These are phyloP conservation scores for Drosophila cracens DNA, from an alignment of 2,888 invertebrate genomes.

Conservation along the genomic window DNA sequence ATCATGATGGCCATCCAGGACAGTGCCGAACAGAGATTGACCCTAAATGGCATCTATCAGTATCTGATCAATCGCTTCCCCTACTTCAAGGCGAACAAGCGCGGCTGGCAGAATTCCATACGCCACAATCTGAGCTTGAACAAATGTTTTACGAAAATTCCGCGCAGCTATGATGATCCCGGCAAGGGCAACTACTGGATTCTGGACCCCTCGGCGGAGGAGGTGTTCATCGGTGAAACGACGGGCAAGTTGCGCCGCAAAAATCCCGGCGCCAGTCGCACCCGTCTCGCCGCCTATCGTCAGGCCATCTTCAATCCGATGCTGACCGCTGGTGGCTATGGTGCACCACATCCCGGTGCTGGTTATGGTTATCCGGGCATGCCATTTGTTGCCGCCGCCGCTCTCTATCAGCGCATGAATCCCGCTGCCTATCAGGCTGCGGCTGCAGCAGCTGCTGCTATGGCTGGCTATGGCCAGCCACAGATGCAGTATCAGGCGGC, in stretches of 20 bases:
- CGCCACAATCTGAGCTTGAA: conserved; percentile 98
- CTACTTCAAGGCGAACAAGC: conserved; percentile 97
- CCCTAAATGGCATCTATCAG: conserved; percentile 98
- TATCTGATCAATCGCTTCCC: conserved; percentile 99
- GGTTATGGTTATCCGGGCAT: conserved; percentile 65
- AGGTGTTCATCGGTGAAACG: conserved; percentile 98
- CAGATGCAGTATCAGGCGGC: conserved; percentile 66
- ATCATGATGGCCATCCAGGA: conserved; percentile 99
- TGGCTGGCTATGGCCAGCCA: conserved; percentile 57
- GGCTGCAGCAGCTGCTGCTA: conserved; percentile 60
- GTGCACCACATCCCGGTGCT: conserved; percentile 52
- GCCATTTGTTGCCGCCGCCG: conserved; percentile 77
- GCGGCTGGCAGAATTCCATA: conserved; percentile 99
- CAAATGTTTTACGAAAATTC: conserved; percentile 99
- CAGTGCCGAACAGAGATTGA: conserved; percentile 96
- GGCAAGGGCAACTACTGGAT: conserved; percentile 99
- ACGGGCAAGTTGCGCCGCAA: conserved; percentile 97
- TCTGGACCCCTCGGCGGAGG: conserved; percentile 98
- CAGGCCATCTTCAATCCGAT: conserved; percentile 85
- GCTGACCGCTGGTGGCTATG: conserved; percentile 69
- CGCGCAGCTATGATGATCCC: conserved; percentile 98
- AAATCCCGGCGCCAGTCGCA: conserved; percentile 95
- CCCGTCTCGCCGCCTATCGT: conserved; percentile 95
- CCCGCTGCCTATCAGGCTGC: conserved; percentile 75
- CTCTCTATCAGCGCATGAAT: conserved; percentile 82